Evolutionary conservation across 2,888 invertebrate species (phyloP).

Genomic region (Hyalella azteca): DNA sequence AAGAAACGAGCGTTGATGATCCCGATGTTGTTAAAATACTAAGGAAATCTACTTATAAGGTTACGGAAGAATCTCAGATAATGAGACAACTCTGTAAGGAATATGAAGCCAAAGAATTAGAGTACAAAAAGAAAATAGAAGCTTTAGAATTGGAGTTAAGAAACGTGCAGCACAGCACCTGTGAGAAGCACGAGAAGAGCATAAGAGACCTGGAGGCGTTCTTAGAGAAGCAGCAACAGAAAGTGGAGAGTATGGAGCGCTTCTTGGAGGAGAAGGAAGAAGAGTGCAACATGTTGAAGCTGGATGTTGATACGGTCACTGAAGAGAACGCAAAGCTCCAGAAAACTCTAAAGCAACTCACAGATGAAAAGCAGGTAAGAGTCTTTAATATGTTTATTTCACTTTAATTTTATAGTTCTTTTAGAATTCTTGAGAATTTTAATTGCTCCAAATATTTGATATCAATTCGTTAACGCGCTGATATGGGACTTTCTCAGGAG

Average conservation of each 20-base stretch:
- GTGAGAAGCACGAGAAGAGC: constrained; percentile 59
- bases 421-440: too few species aligned
- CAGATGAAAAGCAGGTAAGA: constrained; percentile 54
- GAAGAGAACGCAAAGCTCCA: constrained; percentile 61
- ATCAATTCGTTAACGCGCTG: too few species aligned
- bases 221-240: constrained; percentile 59
- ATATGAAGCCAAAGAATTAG: constrained; percentile 59
- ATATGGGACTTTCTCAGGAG: constrained; percentile 47
- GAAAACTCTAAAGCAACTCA: constrained; percentile 60
- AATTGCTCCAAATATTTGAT: too few species aligned
- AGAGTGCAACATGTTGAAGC: constrained; percentile 61
- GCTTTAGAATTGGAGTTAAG: constrained; percentile 60
- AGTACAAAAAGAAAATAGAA: constrained; percentile 59
- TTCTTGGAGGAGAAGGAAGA: constrained; percentile 60
- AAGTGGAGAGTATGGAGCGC: constrained; percentile 60
- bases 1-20: constrained; percentile 53
- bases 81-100: constrained; percentile 52
- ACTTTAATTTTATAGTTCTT: too few species aligned
- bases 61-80: constrained; percentile 51
- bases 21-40: constrained; percentile 58
- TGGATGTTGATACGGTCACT: constrained; percentile 61
- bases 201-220: constrained; percentile 60
- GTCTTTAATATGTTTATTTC: too few species aligned
- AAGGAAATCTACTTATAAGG: constrained; percentile 61
- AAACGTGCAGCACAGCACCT: constrained; percentile 60